phyloP scores from a whole-genome alignment of 1,140 invertebrate genomes.

The Procambarus clarkii region DNA sequence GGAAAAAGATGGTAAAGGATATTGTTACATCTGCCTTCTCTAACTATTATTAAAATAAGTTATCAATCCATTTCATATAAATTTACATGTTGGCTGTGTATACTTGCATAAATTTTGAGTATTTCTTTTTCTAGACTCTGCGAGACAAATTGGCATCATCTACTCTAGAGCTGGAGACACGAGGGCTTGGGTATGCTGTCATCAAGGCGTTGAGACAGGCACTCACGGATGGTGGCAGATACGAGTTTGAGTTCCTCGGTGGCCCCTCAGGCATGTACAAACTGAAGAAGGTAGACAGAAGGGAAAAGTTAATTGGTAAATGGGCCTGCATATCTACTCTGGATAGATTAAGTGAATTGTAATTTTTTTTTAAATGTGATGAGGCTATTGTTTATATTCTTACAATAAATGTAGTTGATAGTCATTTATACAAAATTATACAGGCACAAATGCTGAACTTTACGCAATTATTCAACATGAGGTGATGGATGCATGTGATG shows the following conservation, averaged over 20 bases:
- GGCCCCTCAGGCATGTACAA: slow-evolving; percentile 74
- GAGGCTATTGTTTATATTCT: background rate
- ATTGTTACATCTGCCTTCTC: no score
- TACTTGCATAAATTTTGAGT: background rate
- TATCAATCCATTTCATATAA: background rate
- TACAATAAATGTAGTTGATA: background rate
- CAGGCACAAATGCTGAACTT: background rate
- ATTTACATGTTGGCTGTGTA: no score
- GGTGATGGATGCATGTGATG: background rate
- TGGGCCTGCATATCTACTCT: slow-evolving; percentile 73
- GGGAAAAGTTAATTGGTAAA: slow-evolving; percentile 73
- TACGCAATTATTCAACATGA: background rate
- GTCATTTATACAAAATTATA: background rate
- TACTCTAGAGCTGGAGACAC: slow-evolving; percentile 76
- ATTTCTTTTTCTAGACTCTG: slow-evolving; percentile 68
- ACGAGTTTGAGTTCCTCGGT: slow-evolving; percentile 76
- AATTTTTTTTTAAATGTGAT: background rate
- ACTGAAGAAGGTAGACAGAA: slow-evolving; percentile 72
- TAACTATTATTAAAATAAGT: slow-evolving; percentile 3
- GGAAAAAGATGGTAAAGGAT: no score
- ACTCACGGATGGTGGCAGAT: slow-evolving; percentile 76
- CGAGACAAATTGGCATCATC: slow-evolving; percentile 76
- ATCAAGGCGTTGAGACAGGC: slow-evolving; percentile 76
- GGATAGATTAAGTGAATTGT: slow-evolving; percentile 71
- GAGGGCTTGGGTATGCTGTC: slow-evolving; percentile 76